A percentile compares a stretch with the other conserved stretches of the same genome.
Conservation (phyloP, 2,113 vertebrate genomes). For the Entomyzon cyanotis region DNA sequence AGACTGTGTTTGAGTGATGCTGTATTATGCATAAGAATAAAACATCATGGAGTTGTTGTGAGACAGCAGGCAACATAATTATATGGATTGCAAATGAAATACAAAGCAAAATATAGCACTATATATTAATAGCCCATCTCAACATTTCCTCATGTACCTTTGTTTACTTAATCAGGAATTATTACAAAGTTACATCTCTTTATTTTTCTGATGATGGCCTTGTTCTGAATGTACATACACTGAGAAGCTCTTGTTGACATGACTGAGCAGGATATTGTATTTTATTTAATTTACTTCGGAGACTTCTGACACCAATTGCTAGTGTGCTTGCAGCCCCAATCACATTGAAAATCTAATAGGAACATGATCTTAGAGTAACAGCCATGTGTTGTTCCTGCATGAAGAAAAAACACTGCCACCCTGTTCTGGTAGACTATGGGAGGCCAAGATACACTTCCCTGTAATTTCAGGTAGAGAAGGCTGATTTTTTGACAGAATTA, state of each 20-base stretch:
- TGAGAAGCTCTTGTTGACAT: background rate
- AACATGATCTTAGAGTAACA: background rate
- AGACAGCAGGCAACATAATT: constrained; percentile 46
- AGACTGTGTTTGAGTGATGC: background rate
- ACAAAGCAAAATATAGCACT: constrained; percentile 11
- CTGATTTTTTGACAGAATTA: background rate
- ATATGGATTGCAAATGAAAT: constrained; percentile 18
- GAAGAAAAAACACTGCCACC: background rate
- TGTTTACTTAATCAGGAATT: constrained; percentile 22
- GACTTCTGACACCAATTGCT: background rate
- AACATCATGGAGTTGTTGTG: constrained; percentile 16
- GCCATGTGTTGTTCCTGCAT: background rate
- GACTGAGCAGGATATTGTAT: background rate
- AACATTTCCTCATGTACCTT: background rate
- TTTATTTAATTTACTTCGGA: constrained; percentile 14
- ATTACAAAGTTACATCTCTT: constrained; percentile 13
- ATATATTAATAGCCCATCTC: background rate
- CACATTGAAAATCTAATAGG: background rate
- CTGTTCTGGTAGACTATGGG: background rate
- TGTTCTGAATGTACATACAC: background rate
- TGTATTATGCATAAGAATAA: constrained; percentile 36
- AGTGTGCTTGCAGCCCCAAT: background rate
- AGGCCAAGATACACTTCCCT: background rate
- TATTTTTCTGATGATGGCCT: background rate
- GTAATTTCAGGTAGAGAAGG: background rate